Base-by-base conservation (phyloP, 2,888 invertebrate species). In the Epirrhoe alternata region DNA sequence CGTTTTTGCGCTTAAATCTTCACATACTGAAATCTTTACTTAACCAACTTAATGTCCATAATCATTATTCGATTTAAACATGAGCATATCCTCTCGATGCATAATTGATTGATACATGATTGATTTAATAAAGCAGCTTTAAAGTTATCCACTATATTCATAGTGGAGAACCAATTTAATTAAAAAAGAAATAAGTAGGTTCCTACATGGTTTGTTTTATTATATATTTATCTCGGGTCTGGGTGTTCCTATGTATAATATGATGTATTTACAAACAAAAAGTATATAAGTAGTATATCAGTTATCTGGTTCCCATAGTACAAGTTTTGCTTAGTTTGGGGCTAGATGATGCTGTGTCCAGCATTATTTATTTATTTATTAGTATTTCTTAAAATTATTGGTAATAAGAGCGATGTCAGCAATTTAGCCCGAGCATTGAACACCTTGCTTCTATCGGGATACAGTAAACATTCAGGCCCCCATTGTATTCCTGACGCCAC, bases 401-500 rank as follows among this genome's bases (percentile, higher is more conserved):
- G 45, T 14, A 45, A 0, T 10, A 51, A 8, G 33, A 33, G 24
- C 45, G 54, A 51, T 38, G 69, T 66, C 52, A 53, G 61, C 69
- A 61, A 59, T 70, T 62, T 70, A 71, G 66, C 69, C 58, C 42
- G 17, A 61, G 61, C 56, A 66, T 56, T 54, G 59, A 66, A 71
- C 50, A 59, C 54, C 74, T 74, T 71, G 74, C 75, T 76, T 77
- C 73, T 72, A 75, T 74, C 70, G 75, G 75, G 80, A 81, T 80
- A 82, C 82, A 81, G 77, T 86, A 87, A 86, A 85, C 79, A 80
- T 85, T 83, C 80, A 77, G 79, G 70, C 73, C 74, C 73, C 84
- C 78, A 87, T 90, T 89, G 87, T 89, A 78, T 81, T 78, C 80
- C 80, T 84, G 87, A 90, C 89, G 89, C 89, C 91, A 89, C 86